Evolutionary conservation across 2,888 invertebrate species (phyloP).

Genomic region (Tipula helvola): DNA sequence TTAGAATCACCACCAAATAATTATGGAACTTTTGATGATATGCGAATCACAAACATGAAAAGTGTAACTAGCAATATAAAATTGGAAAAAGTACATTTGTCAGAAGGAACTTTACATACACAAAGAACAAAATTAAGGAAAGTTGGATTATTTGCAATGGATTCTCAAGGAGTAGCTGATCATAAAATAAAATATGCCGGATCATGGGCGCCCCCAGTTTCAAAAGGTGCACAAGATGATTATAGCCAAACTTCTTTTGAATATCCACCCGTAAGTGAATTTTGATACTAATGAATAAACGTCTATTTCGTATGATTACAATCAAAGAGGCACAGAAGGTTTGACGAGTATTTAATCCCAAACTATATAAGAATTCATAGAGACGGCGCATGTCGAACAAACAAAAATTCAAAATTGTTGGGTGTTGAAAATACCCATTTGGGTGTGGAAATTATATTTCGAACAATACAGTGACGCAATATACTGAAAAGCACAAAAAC

Average conservation of each 20-base stretch:
- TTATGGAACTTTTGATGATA: conserved; percentile 20
- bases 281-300: neutral
- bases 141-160: conserved; percentile 40
- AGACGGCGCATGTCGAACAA: too few species aligned
- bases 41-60: conserved; percentile 28
- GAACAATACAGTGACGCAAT: too few species aligned
- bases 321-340: too few species aligned
- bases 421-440: too few species aligned
- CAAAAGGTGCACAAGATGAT: conserved; percentile 27
- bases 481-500: too few species aligned
- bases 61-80: conserved; percentile 23
- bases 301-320: neutral
- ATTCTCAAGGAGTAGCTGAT: conserved; percentile 40
- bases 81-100: conserved; percentile 14
- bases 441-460: too few species aligned
- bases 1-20: conserved; percentile 48
- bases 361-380: too few species aligned
- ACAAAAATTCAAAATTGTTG: too few species aligned
- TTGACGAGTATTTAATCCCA: too few species aligned
- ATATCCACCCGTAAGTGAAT: conserved; percentile 21
- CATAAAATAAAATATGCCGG: conserved; percentile 39
- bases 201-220: conserved; percentile 40
- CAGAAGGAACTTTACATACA: conserved; percentile 30
- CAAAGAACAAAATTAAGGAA: conserved; percentile 43
- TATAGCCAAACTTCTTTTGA: conserved; percentile 22